Conservation (phyloP, 2,113 vertebrate genomes). For the Glaucomys volans region DNA sequence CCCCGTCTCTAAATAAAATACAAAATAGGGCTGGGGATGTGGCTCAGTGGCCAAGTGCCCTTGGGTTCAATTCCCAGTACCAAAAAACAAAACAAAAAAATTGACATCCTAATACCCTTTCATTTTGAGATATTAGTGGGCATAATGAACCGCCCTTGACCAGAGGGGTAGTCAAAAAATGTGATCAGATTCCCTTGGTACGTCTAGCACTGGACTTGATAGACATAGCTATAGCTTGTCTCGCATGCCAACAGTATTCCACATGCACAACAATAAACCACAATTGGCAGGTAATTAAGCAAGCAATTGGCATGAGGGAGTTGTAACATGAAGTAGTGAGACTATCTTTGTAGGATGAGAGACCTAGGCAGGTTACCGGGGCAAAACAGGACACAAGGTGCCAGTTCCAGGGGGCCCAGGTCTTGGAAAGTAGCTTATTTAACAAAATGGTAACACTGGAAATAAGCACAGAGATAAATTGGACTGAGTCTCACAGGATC, state of each 20-base stretch:
- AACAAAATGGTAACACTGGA: background rate
- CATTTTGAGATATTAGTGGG: background rate
- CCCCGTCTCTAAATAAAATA: too few species aligned
- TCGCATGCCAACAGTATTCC: background rate
- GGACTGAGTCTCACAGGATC: background rate
- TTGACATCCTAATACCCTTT: background rate
- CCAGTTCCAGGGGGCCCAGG: background rate
- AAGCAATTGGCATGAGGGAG: background rate
- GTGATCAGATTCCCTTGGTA: background rate
- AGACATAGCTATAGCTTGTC: background rate
- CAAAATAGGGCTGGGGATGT: too few species aligned
- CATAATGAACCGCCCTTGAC: background rate
- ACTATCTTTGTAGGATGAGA: background rate
- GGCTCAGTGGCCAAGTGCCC: too few species aligned
- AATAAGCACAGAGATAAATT: background rate
- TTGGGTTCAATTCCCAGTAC: too few species aligned
- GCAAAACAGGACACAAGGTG: background rate
- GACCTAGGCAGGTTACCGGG: background rate
- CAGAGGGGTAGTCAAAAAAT: slow-evolving; percentile 16
- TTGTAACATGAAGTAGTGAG: background rate
- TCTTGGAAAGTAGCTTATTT: background rate
- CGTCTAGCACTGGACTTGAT: background rate
- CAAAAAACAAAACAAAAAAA: too few species aligned
- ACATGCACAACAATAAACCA: background rate
- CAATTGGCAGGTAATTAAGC: background rate